phyloP scores from a whole-genome alignment of 2,888 invertebrate species.

The Thymelicus sylvestris region DNA sequence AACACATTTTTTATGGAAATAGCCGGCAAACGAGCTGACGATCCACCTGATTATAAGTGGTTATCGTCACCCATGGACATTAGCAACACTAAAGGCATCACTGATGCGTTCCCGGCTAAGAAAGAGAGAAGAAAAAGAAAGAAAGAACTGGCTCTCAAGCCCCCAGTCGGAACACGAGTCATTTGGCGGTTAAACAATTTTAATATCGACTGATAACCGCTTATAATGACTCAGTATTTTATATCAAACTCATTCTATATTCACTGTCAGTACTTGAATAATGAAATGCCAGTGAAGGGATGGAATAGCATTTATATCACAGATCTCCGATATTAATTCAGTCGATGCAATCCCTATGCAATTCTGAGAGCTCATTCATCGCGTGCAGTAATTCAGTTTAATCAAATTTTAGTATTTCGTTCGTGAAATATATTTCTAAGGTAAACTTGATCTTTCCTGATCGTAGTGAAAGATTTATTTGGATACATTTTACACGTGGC shows the following conservation, averaged over 20 bases:
- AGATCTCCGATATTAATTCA: constrained; percentile 8
- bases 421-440: neutral
- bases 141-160: no score
- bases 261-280: neutral
- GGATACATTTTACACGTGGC: no score
- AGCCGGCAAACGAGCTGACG: no score
- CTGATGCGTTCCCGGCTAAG: no score
- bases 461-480: no score
- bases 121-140: no score
- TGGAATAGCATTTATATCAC: constrained; percentile 1
- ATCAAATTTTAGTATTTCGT: constrained; percentile 9
- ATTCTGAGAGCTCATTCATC: constrained; percentile 10
- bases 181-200: no score
- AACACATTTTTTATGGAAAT: no score
- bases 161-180: no score
- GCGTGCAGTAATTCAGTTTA: constrained; percentile 3
- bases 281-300: constrained; percentile 4
- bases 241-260: neutral
- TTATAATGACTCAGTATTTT: neutral
- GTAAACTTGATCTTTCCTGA: neutral
- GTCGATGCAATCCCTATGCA: constrained; percentile 3
- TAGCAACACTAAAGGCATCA: no score
- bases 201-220: neutral
- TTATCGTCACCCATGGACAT: no score
- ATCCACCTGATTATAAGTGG: no score